Conservation (phyloP, 2,888 invertebrate species). For the Sminthurinus aureus region DNA sequence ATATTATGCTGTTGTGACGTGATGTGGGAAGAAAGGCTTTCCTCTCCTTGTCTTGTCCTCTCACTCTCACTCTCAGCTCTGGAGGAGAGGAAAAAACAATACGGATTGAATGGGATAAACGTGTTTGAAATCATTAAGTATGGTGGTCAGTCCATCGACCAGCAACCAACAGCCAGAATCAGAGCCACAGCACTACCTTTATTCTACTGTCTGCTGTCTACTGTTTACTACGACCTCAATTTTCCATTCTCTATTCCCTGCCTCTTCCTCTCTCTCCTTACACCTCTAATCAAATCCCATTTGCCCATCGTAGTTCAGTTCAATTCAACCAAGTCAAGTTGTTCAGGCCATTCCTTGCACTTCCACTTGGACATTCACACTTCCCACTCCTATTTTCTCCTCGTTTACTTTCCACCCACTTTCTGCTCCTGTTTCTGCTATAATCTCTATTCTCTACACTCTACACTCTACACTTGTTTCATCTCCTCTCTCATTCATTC, state of each 20-base stretch:
- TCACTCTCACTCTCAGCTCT: too few species aligned
- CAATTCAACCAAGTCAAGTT: conserved; percentile 3
- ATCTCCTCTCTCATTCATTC: background rate
- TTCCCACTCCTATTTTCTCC: too few species aligned
- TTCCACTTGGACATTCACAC: too few species aligned
- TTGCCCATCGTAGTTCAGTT: conserved; percentile 5
- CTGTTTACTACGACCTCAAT: background rate
- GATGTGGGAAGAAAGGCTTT: conserved; percentile 20
- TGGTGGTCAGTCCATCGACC: conserved; percentile 9
- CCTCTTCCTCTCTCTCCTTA: background rate
- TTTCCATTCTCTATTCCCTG: background rate
- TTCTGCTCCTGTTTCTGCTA: background rate
- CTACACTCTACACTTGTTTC: background rate
- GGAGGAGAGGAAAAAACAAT: conserved; percentile 43
- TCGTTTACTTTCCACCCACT: too few species aligned
- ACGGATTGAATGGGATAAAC: conserved; percentile 49
- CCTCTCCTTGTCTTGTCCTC: conserved; percentile 26
- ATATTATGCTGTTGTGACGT: conserved; percentile 7
- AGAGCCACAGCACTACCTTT: background rate
- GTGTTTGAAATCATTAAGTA: conserved; percentile 52
- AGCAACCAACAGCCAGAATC: too few species aligned
- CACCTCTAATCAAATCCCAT: conserved; percentile 39
- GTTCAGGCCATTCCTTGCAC: too few species aligned
- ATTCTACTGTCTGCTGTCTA: background rate
- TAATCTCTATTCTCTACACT: background rate